Conservation (phyloP, 2,113 vertebrate species). For the Paramormyrops kingsleyae region DNA sequence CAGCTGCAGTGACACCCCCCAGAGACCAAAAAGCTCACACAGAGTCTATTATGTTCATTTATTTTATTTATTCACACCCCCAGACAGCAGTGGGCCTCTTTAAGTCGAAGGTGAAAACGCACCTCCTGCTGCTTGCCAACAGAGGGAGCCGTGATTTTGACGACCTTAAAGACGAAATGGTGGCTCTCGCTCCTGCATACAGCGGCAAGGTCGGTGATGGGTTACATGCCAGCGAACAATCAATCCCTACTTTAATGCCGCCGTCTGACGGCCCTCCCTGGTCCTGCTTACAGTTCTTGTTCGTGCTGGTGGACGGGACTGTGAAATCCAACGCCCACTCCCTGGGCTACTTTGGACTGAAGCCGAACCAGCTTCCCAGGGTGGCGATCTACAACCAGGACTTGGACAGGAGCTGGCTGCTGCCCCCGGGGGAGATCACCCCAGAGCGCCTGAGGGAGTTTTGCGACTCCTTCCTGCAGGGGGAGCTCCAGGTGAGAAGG, state of each 20-base stretch:
- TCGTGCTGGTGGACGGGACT: conserved; percentile 73
- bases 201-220: conserved; percentile 66
- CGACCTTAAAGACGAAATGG: conserved; percentile 50
- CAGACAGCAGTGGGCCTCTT: conserved; percentile 80
- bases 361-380: conserved; percentile 71
- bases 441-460: conserved; percentile 62
- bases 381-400: conserved; percentile 67
- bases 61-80: conserved; percentile 10
- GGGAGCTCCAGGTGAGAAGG: conserved; percentile 58
- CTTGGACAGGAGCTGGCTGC: conserved; percentile 68
- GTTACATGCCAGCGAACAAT: too few relatives aligned
- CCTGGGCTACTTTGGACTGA: conserved; percentile 73
- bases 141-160: conserved; percentile 61
- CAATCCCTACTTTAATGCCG: background rate
- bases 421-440: conserved; percentile 60
- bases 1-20: background rate
- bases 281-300: conserved; percentile 71
- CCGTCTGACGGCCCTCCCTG: background rate
- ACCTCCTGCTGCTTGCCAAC: conserved; percentile 79
- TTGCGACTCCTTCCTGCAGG: conserved; percentile 67
- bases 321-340: conserved; percentile 60
- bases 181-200: conserved; percentile 65
- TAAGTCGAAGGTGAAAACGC: conserved; percentile 64
- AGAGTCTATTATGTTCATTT: background rate
- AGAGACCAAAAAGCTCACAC: background rate